phyloP scores from a whole-genome alignment of 2,797 vertebrate genomes.

The Pelochelys cantorii region DNA sequence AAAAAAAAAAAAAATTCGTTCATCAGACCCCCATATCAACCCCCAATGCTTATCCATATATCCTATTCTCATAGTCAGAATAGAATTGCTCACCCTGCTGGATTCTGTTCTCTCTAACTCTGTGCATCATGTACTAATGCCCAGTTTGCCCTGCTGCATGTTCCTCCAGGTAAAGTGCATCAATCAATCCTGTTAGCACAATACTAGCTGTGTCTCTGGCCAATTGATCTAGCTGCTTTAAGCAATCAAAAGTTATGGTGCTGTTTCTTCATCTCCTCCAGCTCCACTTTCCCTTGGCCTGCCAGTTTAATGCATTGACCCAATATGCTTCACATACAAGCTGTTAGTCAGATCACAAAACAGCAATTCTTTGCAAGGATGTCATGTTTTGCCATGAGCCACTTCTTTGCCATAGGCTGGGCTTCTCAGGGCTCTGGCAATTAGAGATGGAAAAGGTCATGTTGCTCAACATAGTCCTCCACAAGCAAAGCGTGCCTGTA shows the following conservation, averaged over 20 bases:
- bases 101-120: background rate
- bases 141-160: background rate
- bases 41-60: background rate
- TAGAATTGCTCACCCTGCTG: background rate
- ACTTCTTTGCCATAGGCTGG: background rate
- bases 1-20: background rate
- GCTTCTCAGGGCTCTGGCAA: background rate
- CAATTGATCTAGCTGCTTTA: background rate
- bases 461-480: accelerated
- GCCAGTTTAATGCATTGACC: background rate
- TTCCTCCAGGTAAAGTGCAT: background rate
- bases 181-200: background rate
- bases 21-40: background rate
- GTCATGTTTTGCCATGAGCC: background rate
- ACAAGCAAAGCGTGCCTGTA: background rate
- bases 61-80: background rate
- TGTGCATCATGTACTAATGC: accelerated
- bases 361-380: background rate
- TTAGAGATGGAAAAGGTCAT: background rate
- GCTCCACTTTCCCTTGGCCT: background rate
- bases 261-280: background rate
- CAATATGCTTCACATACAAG: background rate
- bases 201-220: background rate
- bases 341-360: background rate
- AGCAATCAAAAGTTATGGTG: background rate